A percentile compares a stretch with the other conserved stretches of the same genome.
phyloP scores from a whole-genome alignment of 2,888 invertebrate species.

The Drosophila emarginata region DNA sequence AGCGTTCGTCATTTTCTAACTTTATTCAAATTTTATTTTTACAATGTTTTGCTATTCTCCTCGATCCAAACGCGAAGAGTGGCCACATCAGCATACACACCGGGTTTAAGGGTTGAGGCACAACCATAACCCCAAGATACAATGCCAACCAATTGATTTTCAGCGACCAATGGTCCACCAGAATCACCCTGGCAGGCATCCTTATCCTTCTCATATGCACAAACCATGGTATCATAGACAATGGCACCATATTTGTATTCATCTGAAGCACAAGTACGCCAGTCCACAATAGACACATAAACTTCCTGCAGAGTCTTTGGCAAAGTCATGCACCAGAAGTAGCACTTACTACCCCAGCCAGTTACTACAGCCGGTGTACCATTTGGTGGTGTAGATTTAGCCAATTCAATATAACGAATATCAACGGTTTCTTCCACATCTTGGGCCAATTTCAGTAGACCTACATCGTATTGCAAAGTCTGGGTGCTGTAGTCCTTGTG shows the following conservation, averaged over 20 bases:
- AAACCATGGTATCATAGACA: slow-evolving; percentile 71
- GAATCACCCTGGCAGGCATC: slow-evolving; percentile 82
- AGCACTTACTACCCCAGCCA: slow-evolving; percentile 81
- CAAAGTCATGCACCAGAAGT: slow-evolving; percentile 43
- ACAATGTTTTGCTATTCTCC: slow-evolving; percentile 35
- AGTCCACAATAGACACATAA: slow-evolving; percentile 53
- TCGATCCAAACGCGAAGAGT: slow-evolving; percentile 62
- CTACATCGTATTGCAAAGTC: slow-evolving; percentile 80
- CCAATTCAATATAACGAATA: slow-evolving; percentile 67
- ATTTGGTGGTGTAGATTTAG: slow-evolving; percentile 56
- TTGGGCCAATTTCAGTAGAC: slow-evolving; percentile 78
- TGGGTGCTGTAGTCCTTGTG: slow-evolving; percentile 75
- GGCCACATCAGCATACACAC: slow-evolving; percentile 78
- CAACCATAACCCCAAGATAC: slow-evolving; percentile 82
- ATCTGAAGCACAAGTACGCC: slow-evolving; percentile 26
- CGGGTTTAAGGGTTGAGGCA: slow-evolving; percentile 72
- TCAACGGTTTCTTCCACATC: slow-evolving; percentile 65
- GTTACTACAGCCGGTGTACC: slow-evolving; percentile 76
- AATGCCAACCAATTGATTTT: slow-evolving; percentile 72
- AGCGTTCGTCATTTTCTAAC: not conserved
- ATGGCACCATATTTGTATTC: slow-evolving; percentile 59
- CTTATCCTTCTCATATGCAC: slow-evolving; percentile 71
- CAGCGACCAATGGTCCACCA: slow-evolving; percentile 80
- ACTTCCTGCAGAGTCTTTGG: slow-evolving; percentile 51
- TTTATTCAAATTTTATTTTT: slow-evolving; percentile 17